Evolutionary conservation across 2,113 vertebrate genomes (phyloP), one percentile per base, ranked within the genome.

Genomic region (Charadrius vociferus): DNA sequence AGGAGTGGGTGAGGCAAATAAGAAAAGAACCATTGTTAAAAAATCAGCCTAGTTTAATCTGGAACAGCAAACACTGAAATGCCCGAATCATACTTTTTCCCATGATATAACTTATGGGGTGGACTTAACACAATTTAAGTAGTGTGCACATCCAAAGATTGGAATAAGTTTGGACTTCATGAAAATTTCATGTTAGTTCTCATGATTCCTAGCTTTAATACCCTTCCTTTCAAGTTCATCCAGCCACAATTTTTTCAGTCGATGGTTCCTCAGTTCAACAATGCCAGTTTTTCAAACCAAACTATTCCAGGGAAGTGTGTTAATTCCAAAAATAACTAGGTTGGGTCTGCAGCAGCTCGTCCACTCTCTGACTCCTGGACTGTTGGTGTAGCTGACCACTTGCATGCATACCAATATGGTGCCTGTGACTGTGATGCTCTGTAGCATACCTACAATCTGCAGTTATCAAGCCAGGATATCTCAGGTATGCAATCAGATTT

Each of bases 11-110:
- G 63, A 86, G 43, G 67, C 68, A 91, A 91, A 47, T 59, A 88
- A 90, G 62, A 88, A 96, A 88, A 39, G 47, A 86, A 53, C 23
- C 36, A 79, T 65, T 94, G 86, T 95, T 93, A 24, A 84, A 96
- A 63, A 91, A 82, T 83, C 1, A 4, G 16, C 32, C 52, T 43
- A 52, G 50, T 83, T 93, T 78, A 74, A 74, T 39, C 41, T 79
- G 59, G 65, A 92, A 83, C 18, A 81, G 32, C 59, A 81, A 83
- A 83, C 34, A 63, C 26, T 86, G 56, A 91, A 83, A 81, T 86
- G n/a, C 14, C 41, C 10, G 63, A 68, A 70, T 55, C 13, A 58
- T 47, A 80, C 6, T 23, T 82, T 77, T 86, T 45, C 30, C 24
- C 15, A 19, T 68, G 0, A 37, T 45, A 61, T 19, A 75, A 56